Conservation (phyloP, 2,888 invertebrate genomes). For the Julus scandinavius region DNA sequence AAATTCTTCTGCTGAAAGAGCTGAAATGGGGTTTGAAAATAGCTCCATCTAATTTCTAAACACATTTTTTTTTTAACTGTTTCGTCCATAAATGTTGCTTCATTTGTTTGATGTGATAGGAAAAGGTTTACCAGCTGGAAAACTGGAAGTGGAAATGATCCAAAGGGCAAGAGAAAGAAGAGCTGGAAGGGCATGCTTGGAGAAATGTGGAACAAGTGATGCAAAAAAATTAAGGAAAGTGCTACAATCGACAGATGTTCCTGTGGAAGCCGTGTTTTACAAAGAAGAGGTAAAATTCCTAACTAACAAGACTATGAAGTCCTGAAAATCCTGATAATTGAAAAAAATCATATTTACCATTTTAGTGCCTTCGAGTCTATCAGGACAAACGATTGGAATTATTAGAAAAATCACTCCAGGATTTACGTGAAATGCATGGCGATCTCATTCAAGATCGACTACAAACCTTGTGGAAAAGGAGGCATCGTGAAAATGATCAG, state of each 20-base stretch:
- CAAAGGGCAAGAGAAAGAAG: constrained; percentile 76
- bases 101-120: constrained; percentile 62
- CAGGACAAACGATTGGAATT: constrained; percentile 40
- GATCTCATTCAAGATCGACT: constrained; percentile 43
- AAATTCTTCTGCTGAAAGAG: constrained; percentile 75
- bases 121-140: constrained; percentile 73
- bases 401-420: constrained; percentile 44
- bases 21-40: constrained; percentile 72
- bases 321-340: background rate
- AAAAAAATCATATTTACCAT: background rate
- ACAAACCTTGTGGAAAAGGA: constrained; percentile 44
- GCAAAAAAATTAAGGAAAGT: background rate
- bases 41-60: background rate
- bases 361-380: background rate
- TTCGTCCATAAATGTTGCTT: constrained; percentile 43
- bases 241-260: constrained; percentile 9
- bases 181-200: constrained; percentile 67
- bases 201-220: background rate
- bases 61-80: constrained; percentile 58
- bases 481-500: constrained; percentile 48
- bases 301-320: no score
- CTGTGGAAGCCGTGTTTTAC: constrained; percentile 44
- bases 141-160: constrained; percentile 74
- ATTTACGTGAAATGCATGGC: constrained; percentile 48
- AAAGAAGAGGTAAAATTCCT: constrained; percentile 44